Conservation (phyloP, 2,113 vertebrate genomes). For the Hypocryptadius cinnamomeus region DNA sequence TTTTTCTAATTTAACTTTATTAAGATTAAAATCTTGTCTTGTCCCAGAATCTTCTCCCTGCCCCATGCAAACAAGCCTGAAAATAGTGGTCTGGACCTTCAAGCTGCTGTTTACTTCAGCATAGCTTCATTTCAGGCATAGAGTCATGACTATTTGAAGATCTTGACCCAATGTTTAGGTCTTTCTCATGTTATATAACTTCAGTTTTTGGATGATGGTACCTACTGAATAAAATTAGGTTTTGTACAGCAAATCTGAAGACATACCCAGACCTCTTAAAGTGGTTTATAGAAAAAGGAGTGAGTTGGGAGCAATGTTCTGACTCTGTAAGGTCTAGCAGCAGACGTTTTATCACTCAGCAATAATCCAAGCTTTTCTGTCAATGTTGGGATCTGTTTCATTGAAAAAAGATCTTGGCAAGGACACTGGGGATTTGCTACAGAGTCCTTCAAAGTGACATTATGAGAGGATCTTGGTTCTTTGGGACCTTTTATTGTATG, state of each 20-base stretch:
- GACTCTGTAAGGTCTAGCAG: not conserved
- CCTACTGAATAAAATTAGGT: not conserved
- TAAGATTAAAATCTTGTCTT: not conserved
- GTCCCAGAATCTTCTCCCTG: not conserved
- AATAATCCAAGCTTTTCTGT: conserved; percentile 35
- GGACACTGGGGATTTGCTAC: not conserved
- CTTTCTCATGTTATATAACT: not conserved
- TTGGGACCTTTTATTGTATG: not conserved
- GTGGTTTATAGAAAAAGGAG: not conserved
- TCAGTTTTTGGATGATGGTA: not conserved
- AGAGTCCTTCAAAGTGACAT: not conserved
- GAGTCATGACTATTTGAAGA: not conserved
- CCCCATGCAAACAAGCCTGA: not conserved
- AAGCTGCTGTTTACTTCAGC: not conserved
- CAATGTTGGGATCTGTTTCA: conserved; percentile 29
- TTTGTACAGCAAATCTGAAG: not conserved
- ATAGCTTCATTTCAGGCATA: not conserved
- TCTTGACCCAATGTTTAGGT: not conserved
- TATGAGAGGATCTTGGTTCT: not conserved
- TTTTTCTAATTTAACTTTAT: not conserved
- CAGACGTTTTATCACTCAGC: conserved; percentile 14
- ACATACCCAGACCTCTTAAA: not conserved
- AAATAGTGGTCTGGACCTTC: not conserved
- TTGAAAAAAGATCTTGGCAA: conserved; percentile 24
- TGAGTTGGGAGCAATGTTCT: conserved; percentile 12